Base-by-base conservation (phyloP, 2,888 invertebrate genomes). In the Agrilus cyanescens region DNA sequence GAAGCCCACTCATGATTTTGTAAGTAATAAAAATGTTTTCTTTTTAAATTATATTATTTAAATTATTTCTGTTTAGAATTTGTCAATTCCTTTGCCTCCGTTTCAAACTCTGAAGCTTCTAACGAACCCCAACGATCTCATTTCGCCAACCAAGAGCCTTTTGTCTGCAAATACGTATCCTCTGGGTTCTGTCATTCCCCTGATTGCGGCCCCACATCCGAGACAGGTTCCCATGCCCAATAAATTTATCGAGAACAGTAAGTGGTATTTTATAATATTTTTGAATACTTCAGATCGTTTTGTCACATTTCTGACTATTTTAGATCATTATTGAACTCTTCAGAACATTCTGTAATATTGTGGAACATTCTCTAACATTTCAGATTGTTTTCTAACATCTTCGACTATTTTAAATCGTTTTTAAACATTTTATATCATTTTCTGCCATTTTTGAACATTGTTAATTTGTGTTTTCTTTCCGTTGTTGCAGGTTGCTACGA, bases 151-250 rank as follows among this genome's bases (percentile, higher is more conserved):
- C 13, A 54, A 55, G 25, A 52, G 53, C 43, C 49, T 64, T 16
- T 45, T 63, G 34, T 53, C 59, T 2, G 52, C 57, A 4, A 52
- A 54, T 43, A 45, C 53, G 29, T 54, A 56, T 43, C 55, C 60
- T 2, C 54, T 57, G 53, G 48, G 48, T 8, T 43, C 53, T n/a
- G 43, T 51, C 18, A 44, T 54, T 16, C 44, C 52, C 20, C 45
- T 51, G 40, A 52, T 53, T n/a, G 45, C 51, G 4, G 57, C 65
- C 7, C 68, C 68, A 4, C 59, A 65, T 44, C 64, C 68, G 1
- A 54, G 56, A 4, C 64, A 66, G 46, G 49, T 69, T 40, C 69
- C 69, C 4, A 53, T 64, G 50, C 69, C 69, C 2, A 63, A 66
- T 50, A 64, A 67, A 48, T 47, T 68, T 14, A 58, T 68, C 14